phyloP scores from a whole-genome alignment of 2,113 vertebrate genomes.

The Antigone vipio region DNA sequence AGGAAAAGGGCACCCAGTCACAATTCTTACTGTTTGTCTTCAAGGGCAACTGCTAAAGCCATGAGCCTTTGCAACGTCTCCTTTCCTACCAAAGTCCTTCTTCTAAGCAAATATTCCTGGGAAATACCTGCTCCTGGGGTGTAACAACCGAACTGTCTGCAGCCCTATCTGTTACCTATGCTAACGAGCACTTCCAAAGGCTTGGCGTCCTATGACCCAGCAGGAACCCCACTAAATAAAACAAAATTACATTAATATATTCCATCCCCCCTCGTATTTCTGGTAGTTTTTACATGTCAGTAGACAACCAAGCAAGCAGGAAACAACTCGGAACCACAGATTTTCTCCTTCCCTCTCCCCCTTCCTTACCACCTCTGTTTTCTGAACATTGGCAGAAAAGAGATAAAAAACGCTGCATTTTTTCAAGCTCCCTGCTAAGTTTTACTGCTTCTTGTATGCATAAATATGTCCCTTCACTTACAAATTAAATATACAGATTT shows the following conservation, averaged over 20 bases:
- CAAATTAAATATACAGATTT: neutral
- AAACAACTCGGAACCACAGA: neutral
- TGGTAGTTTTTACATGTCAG: neutral
- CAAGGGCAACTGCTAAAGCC: neutral
- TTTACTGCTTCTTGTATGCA: neutral
- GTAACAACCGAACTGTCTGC: neutral
- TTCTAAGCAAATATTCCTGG: neutral
- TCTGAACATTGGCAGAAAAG: neutral
- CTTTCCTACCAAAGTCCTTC: neutral
- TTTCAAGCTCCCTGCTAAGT: neutral
- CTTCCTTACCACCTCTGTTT: neutral
- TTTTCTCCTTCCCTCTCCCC: neutral
- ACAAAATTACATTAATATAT: neutral
- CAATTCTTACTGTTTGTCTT: neutral
- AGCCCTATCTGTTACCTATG: neutral
- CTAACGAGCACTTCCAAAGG: neutral
- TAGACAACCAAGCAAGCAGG: neutral
- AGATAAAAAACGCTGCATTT: rapidly evolving
- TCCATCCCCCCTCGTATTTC: neutral
- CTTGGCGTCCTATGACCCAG: neutral
- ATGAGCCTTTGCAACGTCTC: neutral
- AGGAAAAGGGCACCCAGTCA: neutral
- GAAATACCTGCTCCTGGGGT: neutral
- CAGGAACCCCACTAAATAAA: neutral
- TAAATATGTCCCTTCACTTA: neutral